phyloP scores from a whole-genome alignment of 1,140 invertebrate genomes.

The Drosophila arizonae region DNA sequence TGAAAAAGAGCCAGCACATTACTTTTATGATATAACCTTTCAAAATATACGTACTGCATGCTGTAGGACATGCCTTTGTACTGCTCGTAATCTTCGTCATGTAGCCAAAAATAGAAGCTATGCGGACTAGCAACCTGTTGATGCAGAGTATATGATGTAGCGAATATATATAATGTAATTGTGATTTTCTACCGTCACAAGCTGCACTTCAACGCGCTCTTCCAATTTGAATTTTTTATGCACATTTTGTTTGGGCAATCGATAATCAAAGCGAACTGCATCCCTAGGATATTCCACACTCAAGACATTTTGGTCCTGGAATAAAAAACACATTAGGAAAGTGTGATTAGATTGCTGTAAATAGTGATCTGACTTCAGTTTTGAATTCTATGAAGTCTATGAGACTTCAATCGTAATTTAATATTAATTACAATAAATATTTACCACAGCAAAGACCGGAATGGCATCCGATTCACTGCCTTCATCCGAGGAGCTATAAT shows the following conservation, averaged over 20 bases:
- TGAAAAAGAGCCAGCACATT: neutral
- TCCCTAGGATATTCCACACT: constrained; percentile 58
- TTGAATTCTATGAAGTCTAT: too few species aligned
- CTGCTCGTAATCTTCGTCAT: constrained; percentile 48
- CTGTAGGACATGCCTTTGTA: constrained; percentile 41
- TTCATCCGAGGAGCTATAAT: constrained; percentile 26
- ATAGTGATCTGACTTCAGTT: too few species aligned
- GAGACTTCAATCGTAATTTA: neutral
- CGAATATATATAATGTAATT: neutral
- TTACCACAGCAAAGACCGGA: constrained; percentile 19
- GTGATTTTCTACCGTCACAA: constrained; percentile 11
- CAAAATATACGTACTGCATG: constrained; percentile 59
- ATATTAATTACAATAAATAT: neutral
- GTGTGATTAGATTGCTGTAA: neutral
- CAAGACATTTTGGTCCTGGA: constrained; percentile 48
- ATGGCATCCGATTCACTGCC: constrained; percentile 26
- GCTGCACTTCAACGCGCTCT: constrained; percentile 30
- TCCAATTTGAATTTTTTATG: constrained; percentile 5
- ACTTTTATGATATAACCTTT: neutral
- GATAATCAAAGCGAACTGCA: constrained; percentile 45
- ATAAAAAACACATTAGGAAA: neutral
- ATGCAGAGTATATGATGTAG: neutral
- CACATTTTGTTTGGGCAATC: constrained; percentile 27
- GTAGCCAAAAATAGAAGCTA: constrained; percentile 65
- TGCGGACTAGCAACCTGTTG: constrained; percentile 59